phyloP scores from a whole-genome alignment of 2,888 invertebrate genomes.

The Scrobipalpa costella region DNA sequence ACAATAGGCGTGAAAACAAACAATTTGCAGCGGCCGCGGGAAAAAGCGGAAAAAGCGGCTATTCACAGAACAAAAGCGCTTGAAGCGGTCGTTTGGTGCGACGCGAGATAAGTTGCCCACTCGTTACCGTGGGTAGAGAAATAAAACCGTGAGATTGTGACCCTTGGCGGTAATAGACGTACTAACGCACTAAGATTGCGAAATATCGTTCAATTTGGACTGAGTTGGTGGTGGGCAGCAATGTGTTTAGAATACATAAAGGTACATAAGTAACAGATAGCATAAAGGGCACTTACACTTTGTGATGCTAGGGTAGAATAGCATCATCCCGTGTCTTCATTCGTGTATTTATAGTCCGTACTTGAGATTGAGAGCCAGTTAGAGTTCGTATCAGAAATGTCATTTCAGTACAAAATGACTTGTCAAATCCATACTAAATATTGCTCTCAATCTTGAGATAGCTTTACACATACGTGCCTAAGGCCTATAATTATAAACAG shows the following conservation, averaged over 20 bases:
- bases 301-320: too few species aligned
- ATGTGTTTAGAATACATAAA: background rate
- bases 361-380: too few species aligned
- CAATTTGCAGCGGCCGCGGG: conserved; percentile 46
- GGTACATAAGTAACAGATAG: too few species aligned
- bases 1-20: conserved; percentile 50
- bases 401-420: too few species aligned
- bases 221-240: background rate
- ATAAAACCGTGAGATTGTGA: conserved; percentile 6
- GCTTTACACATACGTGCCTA: too few species aligned
- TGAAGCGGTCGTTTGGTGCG: conserved; percentile 5
- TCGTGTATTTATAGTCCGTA: too few species aligned
- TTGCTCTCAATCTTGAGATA: too few species aligned
- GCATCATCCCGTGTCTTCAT: too few species aligned
- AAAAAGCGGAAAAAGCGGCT: conserved; percentile 34
- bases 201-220: conserved; percentile 2
- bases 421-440: too few species aligned
- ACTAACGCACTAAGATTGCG: background rate
- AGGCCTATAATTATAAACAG: too few species aligned
- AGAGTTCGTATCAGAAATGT: too few species aligned
- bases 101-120: conserved; percentile 12
- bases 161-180: conserved; percentile 7
- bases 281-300: too few species aligned
- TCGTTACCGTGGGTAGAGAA: conserved; percentile 6
- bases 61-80: conserved; percentile 28